These are phyloP conservation scores for Bombus superbus DNA, from an alignment of 1,140 invertebrate genomes.

Conservation along the genomic window DNA sequence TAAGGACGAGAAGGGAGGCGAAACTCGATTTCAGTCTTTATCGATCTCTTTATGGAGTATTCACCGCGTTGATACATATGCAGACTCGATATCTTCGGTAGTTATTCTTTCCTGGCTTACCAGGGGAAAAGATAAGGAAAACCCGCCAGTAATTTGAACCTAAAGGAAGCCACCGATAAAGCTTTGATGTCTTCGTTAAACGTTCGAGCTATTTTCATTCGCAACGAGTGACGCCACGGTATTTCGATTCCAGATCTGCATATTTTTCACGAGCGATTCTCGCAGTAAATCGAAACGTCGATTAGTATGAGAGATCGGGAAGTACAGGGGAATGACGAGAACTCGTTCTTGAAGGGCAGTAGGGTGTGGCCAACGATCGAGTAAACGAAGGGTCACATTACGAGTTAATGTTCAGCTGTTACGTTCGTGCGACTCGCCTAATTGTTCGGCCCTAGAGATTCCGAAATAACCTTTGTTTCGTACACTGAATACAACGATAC, in stretches of 20 bases:
- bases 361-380: conserved; percentile 79
- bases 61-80: conserved; percentile 77
- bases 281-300: conserved; percentile 68
- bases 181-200: conserved; percentile 47
- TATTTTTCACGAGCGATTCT: background rate
- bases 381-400: conserved; percentile 83
- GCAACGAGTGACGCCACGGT: background rate
- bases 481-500: conserved; percentile 2
- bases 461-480: conserved; percentile 63
- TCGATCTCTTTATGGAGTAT: conserved; percentile 74
- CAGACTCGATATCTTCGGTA: conserved; percentile 81
- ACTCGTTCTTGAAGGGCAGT: conserved; percentile 62
- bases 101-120: conserved; percentile 79
- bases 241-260: background rate
- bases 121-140: conserved; percentile 75
- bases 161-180: conserved; percentile 61
- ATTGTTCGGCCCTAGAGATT: conserved; percentile 76
- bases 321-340: conserved; percentile 73
- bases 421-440: conserved; percentile 81
- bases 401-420: conserved; percentile 83
- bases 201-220: conserved; percentile 25
- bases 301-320: conserved; percentile 71
- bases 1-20: background rate
- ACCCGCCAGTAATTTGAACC: conserved; percentile 76
- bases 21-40: background rate